These are phyloP conservation scores for Sepiola atlantica DNA, from an alignment of 2,888 invertebrate species.

Conservation along the genomic window DNA sequence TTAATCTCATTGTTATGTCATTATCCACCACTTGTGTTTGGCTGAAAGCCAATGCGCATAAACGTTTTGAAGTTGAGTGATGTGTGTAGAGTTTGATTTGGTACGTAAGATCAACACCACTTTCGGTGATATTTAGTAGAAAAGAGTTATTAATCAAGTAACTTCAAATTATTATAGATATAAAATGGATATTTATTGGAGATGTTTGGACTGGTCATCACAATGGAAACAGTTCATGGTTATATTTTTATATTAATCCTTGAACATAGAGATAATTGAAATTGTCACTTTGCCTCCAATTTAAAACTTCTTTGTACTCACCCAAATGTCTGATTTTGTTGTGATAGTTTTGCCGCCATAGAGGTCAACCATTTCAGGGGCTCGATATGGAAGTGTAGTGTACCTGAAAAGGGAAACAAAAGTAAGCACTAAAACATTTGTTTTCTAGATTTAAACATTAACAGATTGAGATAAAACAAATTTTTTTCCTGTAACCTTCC, in stretches of 20 bases:
- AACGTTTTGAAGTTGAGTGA: too few relatives aligned
- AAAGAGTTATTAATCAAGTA: too few relatives aligned
- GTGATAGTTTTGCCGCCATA: slow-evolving; percentile 88
- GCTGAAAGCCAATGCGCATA: too few relatives aligned
- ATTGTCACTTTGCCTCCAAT: not conserved
- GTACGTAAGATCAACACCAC: not conserved
- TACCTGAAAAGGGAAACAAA: slow-evolving; percentile 77
- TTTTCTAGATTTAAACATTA: not conserved
- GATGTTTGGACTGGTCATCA: not conserved
- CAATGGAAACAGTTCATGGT: not conserved
- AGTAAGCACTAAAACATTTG: not conserved
- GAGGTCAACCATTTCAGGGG: slow-evolving; percentile 95
- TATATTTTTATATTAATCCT: not conserved
- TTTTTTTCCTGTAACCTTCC: not conserved
- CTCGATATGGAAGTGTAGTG: slow-evolving; percentile 90
- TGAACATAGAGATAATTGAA: not conserved
- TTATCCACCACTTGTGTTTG: too few relatives aligned
- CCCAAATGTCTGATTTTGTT: slow-evolving; percentile 92
- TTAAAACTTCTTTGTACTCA: slow-evolving; percentile 69
- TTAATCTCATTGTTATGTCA: too few relatives aligned
- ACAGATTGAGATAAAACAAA: not conserved
- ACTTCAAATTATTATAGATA: too few relatives aligned
- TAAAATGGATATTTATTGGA: too few relatives aligned
- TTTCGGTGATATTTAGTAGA: too few relatives aligned
- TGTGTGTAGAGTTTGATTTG: too few relatives aligned